Evolutionary conservation across 2,888 invertebrate genomes (phyloP).

Genomic region (Neoaliturus tenellus): DNA sequence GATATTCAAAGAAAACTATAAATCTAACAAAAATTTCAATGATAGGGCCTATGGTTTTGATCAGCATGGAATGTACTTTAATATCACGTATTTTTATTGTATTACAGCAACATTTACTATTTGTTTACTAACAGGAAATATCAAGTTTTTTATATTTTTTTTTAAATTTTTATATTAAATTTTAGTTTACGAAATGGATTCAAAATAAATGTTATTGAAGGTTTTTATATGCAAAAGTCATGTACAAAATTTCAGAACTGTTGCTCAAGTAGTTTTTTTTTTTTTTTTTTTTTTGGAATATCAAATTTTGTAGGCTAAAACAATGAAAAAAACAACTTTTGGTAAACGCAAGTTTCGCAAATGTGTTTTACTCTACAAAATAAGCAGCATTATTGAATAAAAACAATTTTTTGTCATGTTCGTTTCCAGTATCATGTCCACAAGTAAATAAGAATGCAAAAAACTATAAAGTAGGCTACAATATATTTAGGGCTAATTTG

Average conservation of each 20-base stretch:
- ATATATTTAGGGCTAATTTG: too few species aligned
- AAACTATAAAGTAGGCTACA: too few species aligned
- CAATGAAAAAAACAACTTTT: neutral
- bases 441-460: too few species aligned
- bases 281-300: neutral
- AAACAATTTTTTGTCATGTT: neutral
- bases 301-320: neutral
- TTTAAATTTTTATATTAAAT: neutral
- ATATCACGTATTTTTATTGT: neutral
- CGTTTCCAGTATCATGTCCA: neutral
- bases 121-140: neutral
- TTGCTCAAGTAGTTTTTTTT: neutral
- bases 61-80: neutral
- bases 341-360: neutral
- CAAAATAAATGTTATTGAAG: neutral
- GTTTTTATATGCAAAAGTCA: neutral
- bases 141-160: neutral
- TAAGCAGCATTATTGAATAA: neutral
- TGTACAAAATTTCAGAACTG: neutral
- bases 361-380: neutral
- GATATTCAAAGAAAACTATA: neutral
- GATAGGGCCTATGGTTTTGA: neutral
- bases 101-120: neutral
- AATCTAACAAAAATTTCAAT: neutral
- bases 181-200: neutral